A percentile compares a stretch with the other conserved stretches of the same genome.
phyloP scores from a whole-genome alignment of 2,113 vertebrate species.

The Grammomys dolichurus region DNA sequence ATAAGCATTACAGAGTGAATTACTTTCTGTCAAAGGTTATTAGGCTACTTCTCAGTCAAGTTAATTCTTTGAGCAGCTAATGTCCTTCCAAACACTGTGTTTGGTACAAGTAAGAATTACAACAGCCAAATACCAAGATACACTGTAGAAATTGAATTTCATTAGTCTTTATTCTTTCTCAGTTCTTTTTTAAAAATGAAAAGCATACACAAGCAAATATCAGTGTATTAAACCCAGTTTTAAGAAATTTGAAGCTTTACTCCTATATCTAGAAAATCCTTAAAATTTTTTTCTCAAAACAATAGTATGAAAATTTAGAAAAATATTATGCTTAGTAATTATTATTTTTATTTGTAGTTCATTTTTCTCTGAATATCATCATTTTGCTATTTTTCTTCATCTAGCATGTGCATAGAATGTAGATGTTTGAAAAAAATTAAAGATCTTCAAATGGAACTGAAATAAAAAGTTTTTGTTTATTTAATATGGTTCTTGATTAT shows the following conservation, averaged over 20 bases:
- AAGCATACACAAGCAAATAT: not conserved
- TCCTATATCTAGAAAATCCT: constrained; percentile 27
- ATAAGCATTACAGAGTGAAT: constrained; percentile 56
- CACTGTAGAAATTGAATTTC: constrained; percentile 24
- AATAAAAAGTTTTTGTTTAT: not conserved
- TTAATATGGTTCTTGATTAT: not conserved
- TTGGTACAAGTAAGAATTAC: not conserved
- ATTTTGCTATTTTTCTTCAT: not conserved
- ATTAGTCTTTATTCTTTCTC: constrained; percentile 72
- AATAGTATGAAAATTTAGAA: constrained; percentile 63
- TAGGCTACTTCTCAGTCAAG: constrained; percentile 51
- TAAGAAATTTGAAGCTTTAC: constrained; percentile 63
- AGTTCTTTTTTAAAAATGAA: constrained; percentile 67
- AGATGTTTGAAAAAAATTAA: not conserved
- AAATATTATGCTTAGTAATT: not conserved
- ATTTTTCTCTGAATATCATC: not conserved
- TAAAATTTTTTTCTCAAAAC: constrained; percentile 56
- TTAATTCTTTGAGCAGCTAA: constrained; percentile 65
- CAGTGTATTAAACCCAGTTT: not conserved
- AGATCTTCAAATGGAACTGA: not conserved
- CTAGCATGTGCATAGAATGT: not conserved
- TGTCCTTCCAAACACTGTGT: constrained; percentile 70
- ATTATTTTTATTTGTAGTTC: not conserved
- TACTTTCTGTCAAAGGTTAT: constrained; percentile 75
- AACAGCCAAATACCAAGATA: constrained; percentile 68